Base-by-base conservation (phyloP, 1,140 invertebrate genomes). In the Penaeus indicus region DNA sequence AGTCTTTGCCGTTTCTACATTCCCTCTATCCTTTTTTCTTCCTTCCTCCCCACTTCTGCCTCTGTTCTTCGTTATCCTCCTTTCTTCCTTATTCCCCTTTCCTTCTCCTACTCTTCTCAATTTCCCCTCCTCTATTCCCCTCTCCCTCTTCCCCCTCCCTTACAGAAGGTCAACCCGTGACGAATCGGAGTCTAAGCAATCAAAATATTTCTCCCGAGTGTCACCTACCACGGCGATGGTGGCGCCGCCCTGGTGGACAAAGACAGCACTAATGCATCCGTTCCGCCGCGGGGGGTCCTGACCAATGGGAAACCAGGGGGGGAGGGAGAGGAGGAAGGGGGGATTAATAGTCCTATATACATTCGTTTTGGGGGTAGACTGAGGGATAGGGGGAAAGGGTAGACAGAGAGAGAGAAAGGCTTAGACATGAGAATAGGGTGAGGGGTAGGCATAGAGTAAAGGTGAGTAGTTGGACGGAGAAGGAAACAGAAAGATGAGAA, bases 171-270 rank as follows among this genome's bases (percentile, higher is more conserved):
- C 69, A 62, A 77, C 67, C 67, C 84, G 84, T 21, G 42, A 77
- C 84, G 25, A 85, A 85, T 85, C 84, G 54, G 62, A 85, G 84
- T 85, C 84, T 62, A 25, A 32, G 47, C 84, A 62, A 85, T 85
- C 84, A 85, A 85, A 85, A 85, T 85, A 85, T 85, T 85, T 77
- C 84, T 64, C 82, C 82, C 32, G 64, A 72, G 69, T 85, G 84
- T 85, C 84, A 85, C 83, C 83, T 75, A 75, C 83, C 67, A 69
- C 84, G 62, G 84, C 69, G 84, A 62, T 62, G 84, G 69, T 85
- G 67, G 83, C 64, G 67, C 83, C 67, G 47, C 67, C 83, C 83
- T 84, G 54, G 69, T 62, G 69, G 69, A 85, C 84, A 85, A 85
- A 85, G 54, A 77, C 42, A 32, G 32, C 69, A 62, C 67, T 85